Base-by-base conservation (phyloP, 1,140 invertebrate species). In the Hyphantria cunea region DNA sequence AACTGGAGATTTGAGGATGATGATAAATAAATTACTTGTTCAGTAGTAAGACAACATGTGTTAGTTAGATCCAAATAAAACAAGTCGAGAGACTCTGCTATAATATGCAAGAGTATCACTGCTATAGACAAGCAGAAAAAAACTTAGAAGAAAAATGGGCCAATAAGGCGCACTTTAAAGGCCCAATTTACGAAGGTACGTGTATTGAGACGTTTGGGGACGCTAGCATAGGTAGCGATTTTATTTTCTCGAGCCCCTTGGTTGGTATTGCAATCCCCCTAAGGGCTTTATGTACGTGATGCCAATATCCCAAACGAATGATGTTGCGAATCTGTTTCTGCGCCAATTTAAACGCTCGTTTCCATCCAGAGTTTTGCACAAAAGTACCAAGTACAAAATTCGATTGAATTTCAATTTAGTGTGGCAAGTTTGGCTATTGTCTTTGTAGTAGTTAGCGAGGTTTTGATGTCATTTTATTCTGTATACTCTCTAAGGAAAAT, bases 281-380 rank as follows among this genome's bases (percentile, higher is more conserved):
- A 76, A 88, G 78, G 83, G 82, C 70, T 73, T 66, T 70, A 61
- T 71, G 72, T 82, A 84, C 82, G 78, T 83, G 78, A 79, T 73
- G 37, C 70, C 76, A 86, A 84, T 84, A 84, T 85, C 78, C 72
- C 75, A 72, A 84, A 81, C 76, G 76, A 84, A 81, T 75, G 75
- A 82, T 80, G 74, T 80, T 76, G 73, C 63, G 72, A 80, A 84
- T 77, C 77, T 75, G 78, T 81, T 80, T 78, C 66, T 67, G 70
- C 64, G 66, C 47, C 68, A 79, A 78, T 80, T 81, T 82, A 78
- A 78, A 70, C 68, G 74, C 44, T 39, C 64, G 63, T 74, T 74
- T 72, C 55, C 63, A 25, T 25, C 17, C 34, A 74, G 78, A 78
- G 66, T 79, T 77, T 61, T 34, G 37, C 8, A 39, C 37, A 39